Percentiles rank a stretch among this genome's conserved stretches.
phyloP scores from a whole-genome alignment of 2,888 invertebrate species.

The Poecilobothrus nobilitatus region DNA sequence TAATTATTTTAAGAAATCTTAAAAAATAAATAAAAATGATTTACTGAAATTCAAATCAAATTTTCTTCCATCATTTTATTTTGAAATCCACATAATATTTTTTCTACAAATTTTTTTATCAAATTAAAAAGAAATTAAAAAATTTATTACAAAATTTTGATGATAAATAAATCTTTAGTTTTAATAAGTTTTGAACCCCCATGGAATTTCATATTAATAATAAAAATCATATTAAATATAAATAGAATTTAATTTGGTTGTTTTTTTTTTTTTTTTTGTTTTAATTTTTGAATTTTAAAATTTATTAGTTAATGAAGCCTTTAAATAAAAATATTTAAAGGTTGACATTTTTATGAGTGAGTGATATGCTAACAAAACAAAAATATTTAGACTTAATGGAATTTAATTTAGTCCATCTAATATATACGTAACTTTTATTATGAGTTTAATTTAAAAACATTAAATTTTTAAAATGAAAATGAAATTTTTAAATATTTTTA shows the following conservation, averaged over 20 bases:
- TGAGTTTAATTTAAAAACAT: too few species aligned
- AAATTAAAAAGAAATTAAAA: not conserved
- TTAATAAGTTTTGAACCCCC: not conserved
- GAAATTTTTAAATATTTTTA: too few species aligned
- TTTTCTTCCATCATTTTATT: not conserved
- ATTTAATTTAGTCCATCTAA: too few species aligned
- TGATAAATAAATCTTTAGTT: not conserved
- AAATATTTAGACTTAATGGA: not conserved
- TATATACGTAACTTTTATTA: too few species aligned
- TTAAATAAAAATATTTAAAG: not conserved
- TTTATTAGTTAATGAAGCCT: not conserved
- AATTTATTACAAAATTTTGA: not conserved
- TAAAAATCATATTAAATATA: not conserved
- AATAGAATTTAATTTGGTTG: not conserved
- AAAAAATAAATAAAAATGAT: not conserved
- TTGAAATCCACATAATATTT: not conserved
- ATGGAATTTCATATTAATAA: not conserved
- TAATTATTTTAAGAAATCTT: not conserved
- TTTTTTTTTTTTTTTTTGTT: not conserved
- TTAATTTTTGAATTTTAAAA: not conserved
- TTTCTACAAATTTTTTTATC: not conserved
- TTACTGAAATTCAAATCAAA: not conserved
- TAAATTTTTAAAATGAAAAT: too few species aligned
- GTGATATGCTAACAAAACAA: not conserved
- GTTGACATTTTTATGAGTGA: constrained; percentile 1